Evolutionary conservation across 2,888 invertebrate species (phyloP).

Genomic region (Monopis laevigella): DNA sequence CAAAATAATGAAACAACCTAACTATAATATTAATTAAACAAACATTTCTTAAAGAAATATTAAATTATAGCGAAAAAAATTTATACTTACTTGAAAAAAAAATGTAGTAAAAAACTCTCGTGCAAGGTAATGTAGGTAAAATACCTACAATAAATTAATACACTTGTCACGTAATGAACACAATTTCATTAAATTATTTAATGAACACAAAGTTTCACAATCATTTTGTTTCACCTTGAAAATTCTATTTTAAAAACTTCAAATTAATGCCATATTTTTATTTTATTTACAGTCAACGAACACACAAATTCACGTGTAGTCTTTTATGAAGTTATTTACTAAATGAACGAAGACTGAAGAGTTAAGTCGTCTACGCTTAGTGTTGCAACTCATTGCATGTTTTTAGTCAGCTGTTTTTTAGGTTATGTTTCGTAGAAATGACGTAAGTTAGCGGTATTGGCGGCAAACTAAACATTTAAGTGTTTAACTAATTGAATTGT

Average conservation of each 20-base stretch:
- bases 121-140: too few species aligned
- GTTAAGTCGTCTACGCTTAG: constrained; percentile 1
- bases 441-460: too few species aligned
- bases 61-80: too few species aligned
- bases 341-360: background rate
- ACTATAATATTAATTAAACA: too few species aligned
- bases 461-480: too few species aligned
- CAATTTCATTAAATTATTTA: background rate
- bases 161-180: constrained; percentile 5
- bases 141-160: constrained; percentile 8
- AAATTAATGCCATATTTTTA: constrained; percentile 3
- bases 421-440: constrained; percentile 6
- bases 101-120: too few species aligned
- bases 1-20: too few species aligned
- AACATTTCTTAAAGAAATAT: too few species aligned
- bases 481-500: too few species aligned
- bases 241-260: constrained; percentile 2
- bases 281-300: constrained; percentile 1
- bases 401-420: constrained; percentile 8
- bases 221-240: constrained; percentile 9
- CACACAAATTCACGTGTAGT: background rate
- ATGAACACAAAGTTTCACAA: constrained; percentile 2
- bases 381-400: constrained; percentile 8
- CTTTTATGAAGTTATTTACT: background rate
- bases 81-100: too few species aligned